A percentile compares a stretch with the other conserved stretches of the same genome.
phyloP scores from a whole-genome alignment of 2,113 vertebrate genomes.

The Pimephales promelas region DNA sequence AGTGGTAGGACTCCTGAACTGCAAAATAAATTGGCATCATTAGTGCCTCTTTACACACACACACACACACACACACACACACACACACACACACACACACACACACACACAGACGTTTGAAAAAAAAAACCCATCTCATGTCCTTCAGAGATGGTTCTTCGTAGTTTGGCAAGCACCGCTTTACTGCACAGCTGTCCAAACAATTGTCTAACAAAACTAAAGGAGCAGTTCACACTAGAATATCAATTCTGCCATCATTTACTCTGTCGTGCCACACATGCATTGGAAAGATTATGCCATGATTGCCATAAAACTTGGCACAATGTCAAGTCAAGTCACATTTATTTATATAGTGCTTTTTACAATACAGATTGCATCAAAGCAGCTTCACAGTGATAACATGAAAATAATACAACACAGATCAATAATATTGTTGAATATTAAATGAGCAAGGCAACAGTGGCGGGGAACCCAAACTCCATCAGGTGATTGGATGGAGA shows the following conservation, averaged over 20 bases:
- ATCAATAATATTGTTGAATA: no score
- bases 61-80: not conserved
- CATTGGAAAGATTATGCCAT: not conserved
- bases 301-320: not conserved
- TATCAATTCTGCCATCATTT: not conserved
- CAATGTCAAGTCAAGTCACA: no score
- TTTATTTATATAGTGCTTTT: no score
- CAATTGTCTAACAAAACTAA: not conserved
- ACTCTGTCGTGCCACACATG: not conserved
- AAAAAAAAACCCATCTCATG: not conserved
- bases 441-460: no score
- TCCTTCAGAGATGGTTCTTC: slow-evolving; percentile 1
- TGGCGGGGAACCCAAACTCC: no score
- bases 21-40: not conserved
- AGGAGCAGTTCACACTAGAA: not conserved
- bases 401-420: no score
- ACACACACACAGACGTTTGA: not conserved
- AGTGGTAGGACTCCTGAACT: not conserved
- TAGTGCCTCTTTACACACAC: not conserved
- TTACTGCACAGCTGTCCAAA: slow-evolving; percentile 11
- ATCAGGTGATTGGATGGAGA: no score
- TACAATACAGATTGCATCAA: no score
- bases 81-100: not conserved
- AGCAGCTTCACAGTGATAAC: no score
- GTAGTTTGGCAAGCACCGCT: not conserved